phyloP scores from a whole-genome alignment of 2,888 invertebrate genomes.

The Megamerina dolium region DNA sequence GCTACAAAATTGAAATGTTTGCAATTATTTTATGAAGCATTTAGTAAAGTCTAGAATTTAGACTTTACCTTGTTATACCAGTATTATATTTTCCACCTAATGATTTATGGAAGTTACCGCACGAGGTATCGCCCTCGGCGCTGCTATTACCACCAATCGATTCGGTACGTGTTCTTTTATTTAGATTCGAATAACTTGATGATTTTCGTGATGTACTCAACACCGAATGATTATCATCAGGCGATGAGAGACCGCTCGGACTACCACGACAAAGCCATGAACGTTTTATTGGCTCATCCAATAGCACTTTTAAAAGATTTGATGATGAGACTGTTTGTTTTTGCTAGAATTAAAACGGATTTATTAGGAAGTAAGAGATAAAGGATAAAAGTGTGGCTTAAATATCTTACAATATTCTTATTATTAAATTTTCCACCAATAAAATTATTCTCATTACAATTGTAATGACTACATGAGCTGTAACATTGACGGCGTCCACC shows the following conservation, averaged over 20 bases:
- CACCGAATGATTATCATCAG: conserved; percentile 38
- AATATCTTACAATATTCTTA: no score
- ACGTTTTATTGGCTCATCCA: conserved; percentile 49
- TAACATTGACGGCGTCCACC: conserved; percentile 27
- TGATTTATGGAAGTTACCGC: no score
- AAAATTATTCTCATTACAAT: conserved; percentile 30
- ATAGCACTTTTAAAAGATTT: conserved; percentile 42
- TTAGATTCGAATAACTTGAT: conserved; percentile 21
- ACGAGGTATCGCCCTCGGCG: conserved; percentile 27
- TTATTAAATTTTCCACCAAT: conserved; percentile 22
- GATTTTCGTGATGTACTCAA: conserved; percentile 26
- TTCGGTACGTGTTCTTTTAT: conserved; percentile 20
- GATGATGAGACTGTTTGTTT: conserved; percentile 41
- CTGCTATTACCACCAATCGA: conserved; percentile 25
- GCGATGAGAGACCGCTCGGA: conserved; percentile 29
- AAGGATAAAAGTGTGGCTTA: no score
- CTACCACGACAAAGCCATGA: conserved; percentile 50
- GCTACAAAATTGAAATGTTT: no score
- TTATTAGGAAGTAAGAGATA: no score
- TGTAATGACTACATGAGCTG: conserved; percentile 23
- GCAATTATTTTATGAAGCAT: no score
- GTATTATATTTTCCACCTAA: no score
- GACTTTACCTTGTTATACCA: no score
- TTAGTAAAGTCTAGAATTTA: no score
- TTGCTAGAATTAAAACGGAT: no score